Percentiles rank a stretch among this genome's conserved stretches.
Evolutionary conservation across 64 coral and sea anemone species (phyloP).

Genomic region (Pocillopora damicornis): DNA sequence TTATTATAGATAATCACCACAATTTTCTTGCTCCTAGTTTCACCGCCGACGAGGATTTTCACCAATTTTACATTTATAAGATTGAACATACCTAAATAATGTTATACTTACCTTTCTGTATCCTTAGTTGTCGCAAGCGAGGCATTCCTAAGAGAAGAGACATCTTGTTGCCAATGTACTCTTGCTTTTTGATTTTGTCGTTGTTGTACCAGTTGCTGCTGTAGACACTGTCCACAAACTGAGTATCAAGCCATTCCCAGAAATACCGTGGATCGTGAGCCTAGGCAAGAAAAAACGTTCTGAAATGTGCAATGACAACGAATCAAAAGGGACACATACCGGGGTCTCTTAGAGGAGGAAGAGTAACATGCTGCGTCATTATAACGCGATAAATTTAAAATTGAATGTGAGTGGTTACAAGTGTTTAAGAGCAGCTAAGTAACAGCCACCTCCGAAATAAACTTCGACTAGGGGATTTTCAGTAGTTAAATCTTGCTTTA

Average conservation of each 20-base stretch:
- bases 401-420: too few relatives aligned
- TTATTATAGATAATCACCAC: too few relatives aligned
- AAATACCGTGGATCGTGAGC: conserved; percentile 18
- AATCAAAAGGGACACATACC: neutral
- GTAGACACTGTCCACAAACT: conserved; percentile 36
- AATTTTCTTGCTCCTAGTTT: too few relatives aligned
- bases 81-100: neutral
- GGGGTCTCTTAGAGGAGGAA: neutral
- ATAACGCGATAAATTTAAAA: neutral
- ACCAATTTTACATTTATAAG: too few relatives aligned
- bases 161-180: conserved; percentile 69
- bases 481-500: too few relatives aligned
- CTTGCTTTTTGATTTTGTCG: conserved; percentile 28
- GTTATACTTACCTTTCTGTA: conserved; percentile 52
- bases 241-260: conserved; percentile 59
- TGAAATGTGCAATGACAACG: neutral
- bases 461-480: too few relatives aligned
- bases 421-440: too few relatives aligned
- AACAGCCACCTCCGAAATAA: too few relatives aligned
- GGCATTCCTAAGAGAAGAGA: conserved; percentile 79
- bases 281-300: conserved; percentile 17
- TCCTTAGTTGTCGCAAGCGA: conserved; percentile 65
- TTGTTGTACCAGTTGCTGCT: conserved; percentile 70
- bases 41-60: too few relatives aligned
- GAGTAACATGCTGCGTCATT: too few relatives aligned